Conservation (phyloP, 2,797 vertebrate species). For the Lacerta viridis region DNA sequence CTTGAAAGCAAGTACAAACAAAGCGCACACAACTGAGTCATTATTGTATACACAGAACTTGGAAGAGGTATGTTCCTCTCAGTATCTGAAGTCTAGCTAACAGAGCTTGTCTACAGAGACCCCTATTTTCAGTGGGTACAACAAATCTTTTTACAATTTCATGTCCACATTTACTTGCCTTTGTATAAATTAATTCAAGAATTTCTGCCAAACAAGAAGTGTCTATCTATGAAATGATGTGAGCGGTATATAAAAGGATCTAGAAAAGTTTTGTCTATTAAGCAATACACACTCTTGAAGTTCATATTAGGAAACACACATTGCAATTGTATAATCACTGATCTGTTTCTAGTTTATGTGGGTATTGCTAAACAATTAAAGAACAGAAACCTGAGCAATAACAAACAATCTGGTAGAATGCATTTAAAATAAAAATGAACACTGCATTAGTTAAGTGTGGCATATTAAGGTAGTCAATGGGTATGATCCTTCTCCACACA, state of each 20-base stretch:
- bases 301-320: background rate
- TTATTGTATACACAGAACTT: background rate
- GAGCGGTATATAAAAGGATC: background rate
- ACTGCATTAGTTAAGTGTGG: background rate
- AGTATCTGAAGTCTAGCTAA: background rate
- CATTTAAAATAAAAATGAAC: background rate
- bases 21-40: background rate
- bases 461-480: background rate
- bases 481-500: background rate
- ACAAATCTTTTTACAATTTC: background rate
- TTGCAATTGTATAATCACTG: no score
- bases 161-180: background rate
- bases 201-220: background rate
- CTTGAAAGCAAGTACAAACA: background rate
- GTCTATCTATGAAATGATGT: background rate
- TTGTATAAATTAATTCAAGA: background rate
- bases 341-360: no score
- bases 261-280: background rate
- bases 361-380: background rate
- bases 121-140: background rate
- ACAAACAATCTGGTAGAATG: background rate
- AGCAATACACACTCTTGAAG: background rate
- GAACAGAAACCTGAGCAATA: background rate
- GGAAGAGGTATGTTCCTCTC: background rate
- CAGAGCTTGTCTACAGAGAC: background rate